Percentiles rank a stretch among this genome's conserved stretches.
These are phyloP conservation scores for Anoplolepis gracilipes DNA, from an alignment of 1,140 invertebrate genomes.

Conservation along the genomic window DNA sequence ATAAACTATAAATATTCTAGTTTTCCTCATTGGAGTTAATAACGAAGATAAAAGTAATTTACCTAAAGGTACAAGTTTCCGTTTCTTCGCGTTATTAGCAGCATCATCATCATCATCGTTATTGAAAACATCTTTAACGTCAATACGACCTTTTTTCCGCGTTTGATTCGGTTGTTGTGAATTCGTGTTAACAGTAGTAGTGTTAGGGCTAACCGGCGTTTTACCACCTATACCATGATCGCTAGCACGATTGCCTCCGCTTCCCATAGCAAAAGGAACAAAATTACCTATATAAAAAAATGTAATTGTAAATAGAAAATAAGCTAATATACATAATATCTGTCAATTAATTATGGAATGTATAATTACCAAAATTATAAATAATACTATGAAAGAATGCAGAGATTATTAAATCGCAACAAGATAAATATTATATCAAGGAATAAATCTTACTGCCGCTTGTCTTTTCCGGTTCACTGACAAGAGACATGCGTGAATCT, in stretches of 20 bases:
- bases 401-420: neutral
- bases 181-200: conserved; percentile 71
- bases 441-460: conserved; percentile 77
- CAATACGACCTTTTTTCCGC: conserved; percentile 91
- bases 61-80: conserved; percentile 94
- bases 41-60: conserved; percentile 43
- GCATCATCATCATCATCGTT: conserved; percentile 95
- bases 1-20: neutral
- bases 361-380: conserved; percentile 4
- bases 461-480: conserved; percentile 84
- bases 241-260: conserved; percentile 73
- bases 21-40: neutral
- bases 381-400: neutral
- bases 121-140: conserved; percentile 96
- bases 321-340: neutral
- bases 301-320: neutral
- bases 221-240: conserved; percentile 82
- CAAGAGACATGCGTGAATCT: conserved; percentile 84
- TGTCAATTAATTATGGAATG: neutral
- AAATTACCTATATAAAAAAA: conserved; percentile 81
- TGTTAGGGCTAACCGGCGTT: conserved; percentile 83
- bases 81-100: conserved; percentile 89
- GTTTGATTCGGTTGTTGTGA: conserved; percentile 77
- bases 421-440: neutral
- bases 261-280: conserved; percentile 85